Percentiles rank a stretch among this genome's conserved stretches.
phyloP scores from a whole-genome alignment of 2,888 invertebrate species.

The Troilus luridus region DNA sequence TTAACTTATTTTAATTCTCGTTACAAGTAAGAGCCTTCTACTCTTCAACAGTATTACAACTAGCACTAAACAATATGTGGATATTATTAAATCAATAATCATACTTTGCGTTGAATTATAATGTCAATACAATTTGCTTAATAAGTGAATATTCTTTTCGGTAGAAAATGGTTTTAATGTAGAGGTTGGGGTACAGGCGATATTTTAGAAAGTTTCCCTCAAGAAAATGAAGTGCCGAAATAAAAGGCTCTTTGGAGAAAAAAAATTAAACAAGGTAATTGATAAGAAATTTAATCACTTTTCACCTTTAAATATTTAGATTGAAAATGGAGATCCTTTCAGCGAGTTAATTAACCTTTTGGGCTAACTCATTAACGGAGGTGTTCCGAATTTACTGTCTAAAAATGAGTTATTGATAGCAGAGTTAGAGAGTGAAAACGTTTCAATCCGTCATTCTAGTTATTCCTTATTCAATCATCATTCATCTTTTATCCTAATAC shows the following conservation, averaged over 20 bases:
- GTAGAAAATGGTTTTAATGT: background rate
- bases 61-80: no score
- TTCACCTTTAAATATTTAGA: slow-evolving; percentile 16
- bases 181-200: background rate
- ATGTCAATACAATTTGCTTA: no score
- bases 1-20: no score
- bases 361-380: background rate
- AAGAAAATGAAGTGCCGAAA: slow-evolving; percentile 4
- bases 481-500: no score
- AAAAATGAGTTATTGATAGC: slow-evolving; percentile 11
- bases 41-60: no score
- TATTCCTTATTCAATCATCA: no score
- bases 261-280: slow-evolving; percentile 15
- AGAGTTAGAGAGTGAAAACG: background rate
- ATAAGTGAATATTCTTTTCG: background rate
- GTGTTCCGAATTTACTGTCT: background rate
- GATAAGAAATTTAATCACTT: slow-evolving; percentile 7
- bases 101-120: no score
- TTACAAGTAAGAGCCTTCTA: no score
- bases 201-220: background rate
- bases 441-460: no score
- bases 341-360: slow-evolving; percentile 1
- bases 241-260: background rate
- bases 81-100: no score
- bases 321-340: background rate